A percentile compares a stretch with the other conserved stretches of the same genome.
Evolutionary conservation across 2,888 invertebrate genomes (phyloP).

Genomic region (Cerceris rybyensis): DNA sequence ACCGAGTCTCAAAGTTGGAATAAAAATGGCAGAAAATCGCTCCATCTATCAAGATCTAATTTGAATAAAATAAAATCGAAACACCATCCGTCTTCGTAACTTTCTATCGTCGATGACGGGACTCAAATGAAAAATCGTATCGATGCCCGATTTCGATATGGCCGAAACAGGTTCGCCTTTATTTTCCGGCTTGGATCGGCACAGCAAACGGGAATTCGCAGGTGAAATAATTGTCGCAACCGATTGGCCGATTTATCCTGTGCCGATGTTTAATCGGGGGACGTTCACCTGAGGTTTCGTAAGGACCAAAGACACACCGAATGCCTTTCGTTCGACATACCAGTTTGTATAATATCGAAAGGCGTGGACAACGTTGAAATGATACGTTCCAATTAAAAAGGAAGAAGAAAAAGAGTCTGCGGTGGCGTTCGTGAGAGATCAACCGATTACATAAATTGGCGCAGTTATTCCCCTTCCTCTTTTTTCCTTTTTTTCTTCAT

Average conservation of each 20-base stretch:
- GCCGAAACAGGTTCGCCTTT: not conserved
- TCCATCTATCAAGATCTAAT: too few species aligned
- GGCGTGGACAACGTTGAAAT: constrained; percentile 29
- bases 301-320: constrained; percentile 68
- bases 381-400: constrained; percentile 22
- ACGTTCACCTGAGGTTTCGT: constrained; percentile 71
- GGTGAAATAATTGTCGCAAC: constrained; percentile 53
- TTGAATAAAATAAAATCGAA: too few species aligned
- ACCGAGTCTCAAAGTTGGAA: too few species aligned
- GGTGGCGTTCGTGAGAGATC: too few species aligned
- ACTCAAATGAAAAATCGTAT: not conserved
- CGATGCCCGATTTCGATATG: not conserved
- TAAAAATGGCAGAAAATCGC: too few species aligned
- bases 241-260: constrained; percentile 41
- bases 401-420: not conserved
- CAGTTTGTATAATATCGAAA: constrained; percentile 21
- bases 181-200: not conserved
- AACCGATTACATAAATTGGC: too few species aligned
- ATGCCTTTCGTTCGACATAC: constrained; percentile 64
- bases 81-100: too few species aligned
- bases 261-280: constrained; percentile 42
- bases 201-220: constrained; percentile 4
- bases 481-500: too few species aligned
- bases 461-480: too few species aligned
- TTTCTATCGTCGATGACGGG: too few species aligned